Conservation (phyloP, 37 sponge, comb jelly and placozoan genomes). For the Spongilla lacustris region DNA sequence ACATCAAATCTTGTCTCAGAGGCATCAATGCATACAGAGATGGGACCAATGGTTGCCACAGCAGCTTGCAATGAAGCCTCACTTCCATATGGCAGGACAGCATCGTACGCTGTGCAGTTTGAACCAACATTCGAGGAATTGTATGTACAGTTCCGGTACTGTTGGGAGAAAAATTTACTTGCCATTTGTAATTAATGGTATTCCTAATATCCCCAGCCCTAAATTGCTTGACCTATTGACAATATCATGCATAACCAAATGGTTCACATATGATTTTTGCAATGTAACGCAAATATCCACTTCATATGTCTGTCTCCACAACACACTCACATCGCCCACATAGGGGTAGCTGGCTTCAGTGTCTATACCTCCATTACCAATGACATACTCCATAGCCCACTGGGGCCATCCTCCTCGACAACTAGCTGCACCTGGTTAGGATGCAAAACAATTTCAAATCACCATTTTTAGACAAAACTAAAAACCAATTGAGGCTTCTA, state of each 20-base stretch:
- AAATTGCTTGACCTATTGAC: neutral
- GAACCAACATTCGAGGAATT: constrained; percentile 31
- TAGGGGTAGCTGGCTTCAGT: constrained; percentile 94
- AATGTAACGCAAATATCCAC: too few relatives aligned
- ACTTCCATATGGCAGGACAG: neutral
- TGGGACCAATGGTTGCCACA: constrained; percentile 75
- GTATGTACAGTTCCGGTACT: constrained; percentile 60
- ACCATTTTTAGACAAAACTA: too few relatives aligned
- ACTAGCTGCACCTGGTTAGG: constrained; percentile 15
- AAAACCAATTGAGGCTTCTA: too few relatives aligned
- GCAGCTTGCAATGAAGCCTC: constrained; percentile 62
- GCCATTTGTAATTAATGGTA: too few relatives aligned
- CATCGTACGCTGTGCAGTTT: constrained; percentile 47
- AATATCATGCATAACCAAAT: neutral
- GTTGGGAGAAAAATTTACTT: neutral
- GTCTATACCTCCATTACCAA: constrained; percentile 78
- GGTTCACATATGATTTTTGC: neutral
- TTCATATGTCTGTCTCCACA: too few relatives aligned
- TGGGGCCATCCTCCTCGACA: constrained; percentile 92
- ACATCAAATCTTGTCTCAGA: constrained; percentile 38
- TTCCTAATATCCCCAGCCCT: neutral
- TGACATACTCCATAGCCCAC: constrained; percentile 86
- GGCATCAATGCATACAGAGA: constrained; percentile 81
- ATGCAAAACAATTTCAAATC: too few relatives aligned
- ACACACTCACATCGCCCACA: constrained; percentile 48